These are phyloP conservation scores for Gnathonemus echidnorhynchus DNA, from an alignment of 2,113 vertebrate genomes.

Conservation along the genomic window DNA sequence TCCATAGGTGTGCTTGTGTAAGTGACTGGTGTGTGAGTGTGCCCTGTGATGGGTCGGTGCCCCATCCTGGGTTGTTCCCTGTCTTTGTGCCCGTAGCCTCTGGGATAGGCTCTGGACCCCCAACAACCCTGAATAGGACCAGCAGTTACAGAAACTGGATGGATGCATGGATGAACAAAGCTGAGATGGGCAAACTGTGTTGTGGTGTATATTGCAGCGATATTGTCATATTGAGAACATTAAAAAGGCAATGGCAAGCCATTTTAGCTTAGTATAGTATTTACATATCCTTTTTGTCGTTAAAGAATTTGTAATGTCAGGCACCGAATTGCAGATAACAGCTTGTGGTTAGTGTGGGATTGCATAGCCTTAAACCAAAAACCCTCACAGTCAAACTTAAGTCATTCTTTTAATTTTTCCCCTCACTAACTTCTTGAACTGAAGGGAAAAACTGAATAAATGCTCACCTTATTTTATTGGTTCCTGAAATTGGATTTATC, in stretches of 20 bases:
- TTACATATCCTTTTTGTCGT: not conserved
- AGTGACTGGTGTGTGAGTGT: not conserved
- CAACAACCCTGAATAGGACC: not conserved
- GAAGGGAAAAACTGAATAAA: slow-evolving; percentile 6
- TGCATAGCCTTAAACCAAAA: not conserved
- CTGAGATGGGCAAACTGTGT: not conserved
- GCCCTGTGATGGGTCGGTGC: not conserved
- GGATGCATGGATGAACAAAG: not conserved
- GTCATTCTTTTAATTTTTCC: slow-evolving; percentile 8
- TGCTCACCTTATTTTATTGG: not conserved
- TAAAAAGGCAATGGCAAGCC: not conserved
- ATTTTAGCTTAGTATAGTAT: not conserved
- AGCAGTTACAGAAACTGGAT: not conserved
- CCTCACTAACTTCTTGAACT: slow-evolving; percentile 9
- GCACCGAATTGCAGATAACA: not conserved
- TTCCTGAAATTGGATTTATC: not conserved
- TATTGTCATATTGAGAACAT: not conserved
- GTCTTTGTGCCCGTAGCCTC: not conserved
- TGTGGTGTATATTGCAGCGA: not conserved
- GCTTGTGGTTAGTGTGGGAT: not conserved
- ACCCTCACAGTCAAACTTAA: not conserved
- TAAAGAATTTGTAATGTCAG: not conserved
- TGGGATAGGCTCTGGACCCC: not conserved
- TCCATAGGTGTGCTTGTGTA: too few relatives aligned
- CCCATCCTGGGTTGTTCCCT: not conserved